phyloP scores from a whole-genome alignment of 2,113 vertebrate genomes.

The Oceanodroma tethys region DNA sequence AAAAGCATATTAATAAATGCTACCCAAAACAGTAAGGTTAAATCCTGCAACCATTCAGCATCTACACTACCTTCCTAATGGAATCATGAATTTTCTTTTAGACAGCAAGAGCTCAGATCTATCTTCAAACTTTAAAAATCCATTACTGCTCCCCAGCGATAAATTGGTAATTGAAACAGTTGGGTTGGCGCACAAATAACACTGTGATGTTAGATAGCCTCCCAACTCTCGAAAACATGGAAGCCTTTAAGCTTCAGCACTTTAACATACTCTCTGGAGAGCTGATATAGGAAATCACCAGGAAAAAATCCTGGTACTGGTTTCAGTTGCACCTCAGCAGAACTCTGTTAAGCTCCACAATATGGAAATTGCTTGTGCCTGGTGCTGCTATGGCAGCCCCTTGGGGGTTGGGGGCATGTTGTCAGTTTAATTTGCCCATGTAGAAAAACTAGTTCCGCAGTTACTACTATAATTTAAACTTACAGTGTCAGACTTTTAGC shows the following conservation, averaged over 20 bases:
- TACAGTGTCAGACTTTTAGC: neutral
- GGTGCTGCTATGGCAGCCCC: neutral
- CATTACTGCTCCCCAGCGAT: neutral
- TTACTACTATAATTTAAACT: neutral
- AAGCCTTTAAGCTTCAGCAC: neutral
- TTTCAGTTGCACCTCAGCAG: neutral
- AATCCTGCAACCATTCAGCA: neutral
- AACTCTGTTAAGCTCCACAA: neutral
- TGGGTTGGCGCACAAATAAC: neutral
- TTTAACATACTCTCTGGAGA: neutral
- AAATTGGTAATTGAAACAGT: constrained; percentile 24
- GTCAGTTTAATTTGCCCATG: neutral
- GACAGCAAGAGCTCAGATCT: neutral
- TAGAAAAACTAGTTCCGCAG: neutral
- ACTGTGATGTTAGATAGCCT: neutral
- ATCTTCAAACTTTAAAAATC: neutral
- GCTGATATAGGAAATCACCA: neutral
- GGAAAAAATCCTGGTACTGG: neutral
- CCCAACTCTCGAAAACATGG: neutral
- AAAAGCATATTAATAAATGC: neutral
- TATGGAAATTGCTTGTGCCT: neutral
- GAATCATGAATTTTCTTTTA: neutral
- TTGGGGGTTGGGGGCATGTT: fast-evolving
- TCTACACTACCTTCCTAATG: neutral
- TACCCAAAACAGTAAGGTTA: neutral